Base-by-base conservation (phyloP, 2,797 vertebrate genomes). In the Valencia hispanica region DNA sequence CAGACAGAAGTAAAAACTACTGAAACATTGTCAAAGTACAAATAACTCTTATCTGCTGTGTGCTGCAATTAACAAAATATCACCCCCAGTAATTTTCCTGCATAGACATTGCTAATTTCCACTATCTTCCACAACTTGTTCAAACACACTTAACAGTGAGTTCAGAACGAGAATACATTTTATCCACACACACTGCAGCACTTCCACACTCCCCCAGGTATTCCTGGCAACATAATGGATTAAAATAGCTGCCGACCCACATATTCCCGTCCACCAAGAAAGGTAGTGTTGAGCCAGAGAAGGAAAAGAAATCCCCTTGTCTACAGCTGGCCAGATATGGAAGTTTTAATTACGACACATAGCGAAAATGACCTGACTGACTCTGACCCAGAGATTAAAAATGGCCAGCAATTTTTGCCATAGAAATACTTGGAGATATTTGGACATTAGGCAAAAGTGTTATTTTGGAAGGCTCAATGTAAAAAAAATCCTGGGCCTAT, bases 191-290 rank as follows among this genome's bases (percentile, higher is more conserved):
- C 72, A 70, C 74, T 79, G 85, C 90, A 90, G 90, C 79, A 85
- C 87, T 87, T 74, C 89, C 89, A 88, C 89, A 80, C 84, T 95
- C 93, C 93, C 94, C 78, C 86, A 89, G 92, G 94, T 95, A 93
- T 89, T 92, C 91, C 90, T 75, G 68, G 88, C 88, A 93, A 93
- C 92, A 92, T 90, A 85, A 90, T 89, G 84, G 94, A 95, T 93
- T 92, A 95, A 95, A 95, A 95, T 95, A 95, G 94, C 92, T 86
- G 87, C 77, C 93, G 93, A 95, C 95, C 95, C 94, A 95, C 89
- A 93, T 92, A 90, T 91, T 78, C 83, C 78, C 65, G 79, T 83
- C 68, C 57, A 87, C 85, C 83, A 73, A 78, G 84, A 85, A 73
- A 73, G 79, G 78, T 78, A 68, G 72, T 70, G 86, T 84, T 72